Evolutionary conservation across 2,797 vertebrate genomes (phyloP).

Genomic region (Poeciliopsis turneri): DNA sequence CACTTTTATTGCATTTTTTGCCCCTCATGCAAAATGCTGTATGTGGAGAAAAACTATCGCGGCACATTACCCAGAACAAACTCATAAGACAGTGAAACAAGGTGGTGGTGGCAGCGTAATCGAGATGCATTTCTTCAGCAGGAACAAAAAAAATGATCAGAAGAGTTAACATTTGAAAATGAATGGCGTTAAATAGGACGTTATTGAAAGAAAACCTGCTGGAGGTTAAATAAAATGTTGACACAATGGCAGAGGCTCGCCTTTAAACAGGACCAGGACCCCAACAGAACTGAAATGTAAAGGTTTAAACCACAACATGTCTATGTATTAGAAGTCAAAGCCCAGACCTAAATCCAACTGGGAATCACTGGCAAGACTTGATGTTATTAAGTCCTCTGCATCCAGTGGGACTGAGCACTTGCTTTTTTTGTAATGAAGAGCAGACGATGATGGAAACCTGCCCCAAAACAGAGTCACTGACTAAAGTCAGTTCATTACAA

Average conservation of each 20-base stretch:
- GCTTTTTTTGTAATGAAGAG: background rate
- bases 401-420: background rate
- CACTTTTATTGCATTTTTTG: background rate
- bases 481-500: background rate
- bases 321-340: background rate
- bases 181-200: background rate
- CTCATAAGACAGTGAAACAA: background rate
- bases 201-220: background rate
- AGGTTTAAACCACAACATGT: background rate
- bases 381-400: background rate
- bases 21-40: too few relatives aligned
- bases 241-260: too few relatives aligned
- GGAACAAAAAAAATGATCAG: background rate
- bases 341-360: background rate
- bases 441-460: background rate
- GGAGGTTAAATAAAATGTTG: background rate
- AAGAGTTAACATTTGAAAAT: background rate
- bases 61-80: background rate
- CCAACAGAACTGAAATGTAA: background rate
- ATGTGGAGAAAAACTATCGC: background rate
- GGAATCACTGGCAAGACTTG: background rate
- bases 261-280: background rate
- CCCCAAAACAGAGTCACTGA: background rate
- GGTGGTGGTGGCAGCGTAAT: background rate
- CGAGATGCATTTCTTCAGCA: background rate